Base-by-base conservation (phyloP, 2,888 invertebrate genomes). In the Cephus spinipes region DNA sequence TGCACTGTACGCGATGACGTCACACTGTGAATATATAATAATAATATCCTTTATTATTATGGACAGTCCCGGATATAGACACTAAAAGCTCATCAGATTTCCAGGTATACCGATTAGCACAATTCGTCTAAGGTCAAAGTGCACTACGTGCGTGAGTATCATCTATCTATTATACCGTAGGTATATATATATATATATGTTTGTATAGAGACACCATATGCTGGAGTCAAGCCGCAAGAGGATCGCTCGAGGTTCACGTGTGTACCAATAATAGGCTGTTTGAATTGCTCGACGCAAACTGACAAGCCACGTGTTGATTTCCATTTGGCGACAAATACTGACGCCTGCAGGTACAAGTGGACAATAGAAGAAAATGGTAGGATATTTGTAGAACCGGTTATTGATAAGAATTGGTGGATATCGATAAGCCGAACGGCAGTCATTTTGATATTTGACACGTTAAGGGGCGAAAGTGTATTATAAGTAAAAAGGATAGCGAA, bases 271-370 rank as follows among this genome's bases (percentile, higher is more conserved):
- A 71, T 71, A 32, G 31, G 32, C 71, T 32, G 33, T 71, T 71
- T 71, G 71, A 31, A 71, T 33, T 31, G 71, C 32, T 71, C 31
- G 33, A 71, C 71, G 23, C 33, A 71, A 31, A 71, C 71, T 55
- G 71, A 71, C 32, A 71, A 33, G 71, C 33, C 71, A 71, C 71
- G 71, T 71, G 71, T 71, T 71, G 71, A 71, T 71, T 71, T 71
- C 71, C 71, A 71, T 71, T 23, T 9, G 55, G 23, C 55, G 55
- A 55, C 55, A 55, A 15, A 55, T 9, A 23, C 55, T 15, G 55
- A 55, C 55, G 23, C 55, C 55, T 23, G 55, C 55, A 23, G 55
- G 55, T 55, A 23, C 23, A 9, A 9, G 55, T 23, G 6, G 55
- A 55, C 55, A 55, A 55, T 55, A 9, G 23, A 55, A 9, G 55